Evolutionary conservation across 2,797 vertebrate species (phyloP).

Genomic region (Vultur gryphus): DNA sequence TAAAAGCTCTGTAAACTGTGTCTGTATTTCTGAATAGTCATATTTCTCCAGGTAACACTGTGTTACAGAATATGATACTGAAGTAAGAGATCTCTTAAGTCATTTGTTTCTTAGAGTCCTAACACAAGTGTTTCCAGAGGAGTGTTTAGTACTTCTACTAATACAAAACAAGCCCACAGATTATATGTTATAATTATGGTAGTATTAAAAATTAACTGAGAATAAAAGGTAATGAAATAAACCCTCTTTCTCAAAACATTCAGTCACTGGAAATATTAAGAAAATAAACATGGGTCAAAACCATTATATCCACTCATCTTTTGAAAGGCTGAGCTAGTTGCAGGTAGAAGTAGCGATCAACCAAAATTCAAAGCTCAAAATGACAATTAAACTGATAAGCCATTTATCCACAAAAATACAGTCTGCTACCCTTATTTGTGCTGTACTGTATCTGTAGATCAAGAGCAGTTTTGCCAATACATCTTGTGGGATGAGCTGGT

Average conservation of each 20-base stretch:
- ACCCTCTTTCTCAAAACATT: neutral
- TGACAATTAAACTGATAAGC: neutral
- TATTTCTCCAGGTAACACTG: neutral
- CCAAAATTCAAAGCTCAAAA: neutral
- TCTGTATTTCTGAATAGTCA: conserved; percentile 29
- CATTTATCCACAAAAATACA: neutral
- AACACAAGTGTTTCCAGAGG: neutral
- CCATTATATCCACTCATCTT: neutral
- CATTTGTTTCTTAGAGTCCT: neutral
- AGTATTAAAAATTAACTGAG: neutral
- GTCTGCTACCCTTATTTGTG: neutral
- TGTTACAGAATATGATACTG: neutral
- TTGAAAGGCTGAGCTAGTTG: neutral
- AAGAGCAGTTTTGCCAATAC: neutral
- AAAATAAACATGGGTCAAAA: neutral
- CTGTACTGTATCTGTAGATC: neutral
- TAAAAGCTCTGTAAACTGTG: neutral
- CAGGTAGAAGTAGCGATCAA: neutral
- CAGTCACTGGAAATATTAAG: neutral
- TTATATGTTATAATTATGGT: neutral
- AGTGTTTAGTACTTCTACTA: neutral
- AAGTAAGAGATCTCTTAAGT: neutral
- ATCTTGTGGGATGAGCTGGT: neutral
- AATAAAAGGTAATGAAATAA: neutral
- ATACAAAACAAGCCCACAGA: neutral